Conservation (phyloP, 2,113 vertebrate species). For the Cynoglossus semilaevis region DNA sequence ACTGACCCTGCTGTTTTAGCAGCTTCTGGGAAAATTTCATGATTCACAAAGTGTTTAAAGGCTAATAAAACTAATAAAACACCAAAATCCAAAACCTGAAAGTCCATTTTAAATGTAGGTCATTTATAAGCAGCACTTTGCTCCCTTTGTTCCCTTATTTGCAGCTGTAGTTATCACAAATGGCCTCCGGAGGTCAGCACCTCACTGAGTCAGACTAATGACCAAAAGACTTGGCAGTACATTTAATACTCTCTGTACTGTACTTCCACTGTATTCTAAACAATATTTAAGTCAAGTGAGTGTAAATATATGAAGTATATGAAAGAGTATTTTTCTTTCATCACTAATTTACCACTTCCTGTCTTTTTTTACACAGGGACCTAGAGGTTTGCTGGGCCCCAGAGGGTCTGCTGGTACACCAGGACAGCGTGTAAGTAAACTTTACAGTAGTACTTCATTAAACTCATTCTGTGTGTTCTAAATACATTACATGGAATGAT, state of each 20-base stretch:
- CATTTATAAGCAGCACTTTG: neutral
- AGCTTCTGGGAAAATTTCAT: too few relatives aligned
- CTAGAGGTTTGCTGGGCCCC: slow-evolving; percentile 90
- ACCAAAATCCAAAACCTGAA: too few relatives aligned
- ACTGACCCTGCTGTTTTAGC: too few relatives aligned
- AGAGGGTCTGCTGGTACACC: slow-evolving; percentile 86
- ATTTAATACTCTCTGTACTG: neutral
- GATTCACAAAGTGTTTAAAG: too few relatives aligned
- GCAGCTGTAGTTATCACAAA: slow-evolving; percentile 15
- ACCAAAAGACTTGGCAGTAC: slow-evolving; percentile 1
- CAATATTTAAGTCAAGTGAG: neutral
- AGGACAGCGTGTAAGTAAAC: slow-evolving; percentile 88
- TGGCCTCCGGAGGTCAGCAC: slow-evolving; percentile 48
- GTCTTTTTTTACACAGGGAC: slow-evolving; percentile 77
- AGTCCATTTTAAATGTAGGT: too few relatives aligned
- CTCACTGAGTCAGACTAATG: slow-evolving; percentile 3
- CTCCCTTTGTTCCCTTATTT: slow-evolving; percentile 5
- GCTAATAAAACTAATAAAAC: too few relatives aligned
- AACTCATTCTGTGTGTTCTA: slow-evolving; percentile 3
- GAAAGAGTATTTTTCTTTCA: neutral
- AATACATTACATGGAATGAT: neutral
- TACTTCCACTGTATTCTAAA: neutral
- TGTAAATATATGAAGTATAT: neutral
- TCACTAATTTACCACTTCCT: slow-evolving; percentile 3
- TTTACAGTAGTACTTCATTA: neutral